These are phyloP conservation scores for Acronicta aceris DNA, from an alignment of 2,888 invertebrate genomes.

Conservation along the genomic window DNA sequence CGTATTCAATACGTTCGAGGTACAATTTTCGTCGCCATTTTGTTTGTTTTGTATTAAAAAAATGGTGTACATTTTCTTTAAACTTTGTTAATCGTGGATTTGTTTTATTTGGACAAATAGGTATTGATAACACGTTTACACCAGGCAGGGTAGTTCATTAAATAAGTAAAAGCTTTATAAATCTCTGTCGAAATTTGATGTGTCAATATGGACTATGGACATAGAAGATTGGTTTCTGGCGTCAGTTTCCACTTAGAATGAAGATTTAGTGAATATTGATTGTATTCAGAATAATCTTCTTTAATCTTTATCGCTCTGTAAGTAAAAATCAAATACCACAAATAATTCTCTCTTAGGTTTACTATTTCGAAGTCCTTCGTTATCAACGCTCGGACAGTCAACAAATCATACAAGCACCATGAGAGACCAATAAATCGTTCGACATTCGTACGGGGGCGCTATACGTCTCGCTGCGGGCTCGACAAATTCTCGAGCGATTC, in stretches of 20 bases:
- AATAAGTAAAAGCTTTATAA: no score
- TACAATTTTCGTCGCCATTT: constrained; percentile 41
- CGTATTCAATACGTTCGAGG: constrained; percentile 21
- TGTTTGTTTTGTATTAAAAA: constrained; percentile 38
- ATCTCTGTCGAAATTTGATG: neutral
- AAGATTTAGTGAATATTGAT: neutral
- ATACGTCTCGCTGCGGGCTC: constrained; percentile 74
- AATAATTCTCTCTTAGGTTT: constrained; percentile 36
- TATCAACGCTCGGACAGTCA: constrained; percentile 60
- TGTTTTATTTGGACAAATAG: no score
- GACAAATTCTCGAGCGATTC: constrained; percentile 77
- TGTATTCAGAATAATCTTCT: neutral
- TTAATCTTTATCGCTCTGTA: constrained; percentile 7
- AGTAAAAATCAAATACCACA: constrained; percentile 38
- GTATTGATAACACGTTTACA: no score
- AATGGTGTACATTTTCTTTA: constrained; percentile 26
- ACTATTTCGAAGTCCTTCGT: constrained; percentile 51
- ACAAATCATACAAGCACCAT: constrained; percentile 71
- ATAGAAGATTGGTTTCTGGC: neutral
- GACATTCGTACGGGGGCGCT: constrained; percentile 68
- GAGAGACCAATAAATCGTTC: constrained; percentile 74
- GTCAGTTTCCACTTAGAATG: neutral
- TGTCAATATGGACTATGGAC: neutral
- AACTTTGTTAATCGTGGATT: neutral
- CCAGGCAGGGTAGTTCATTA: no score